Base-by-base conservation (phyloP, 92 coral and sea anemone genomes). In the Anthopleura xanthogrammica region DNA sequence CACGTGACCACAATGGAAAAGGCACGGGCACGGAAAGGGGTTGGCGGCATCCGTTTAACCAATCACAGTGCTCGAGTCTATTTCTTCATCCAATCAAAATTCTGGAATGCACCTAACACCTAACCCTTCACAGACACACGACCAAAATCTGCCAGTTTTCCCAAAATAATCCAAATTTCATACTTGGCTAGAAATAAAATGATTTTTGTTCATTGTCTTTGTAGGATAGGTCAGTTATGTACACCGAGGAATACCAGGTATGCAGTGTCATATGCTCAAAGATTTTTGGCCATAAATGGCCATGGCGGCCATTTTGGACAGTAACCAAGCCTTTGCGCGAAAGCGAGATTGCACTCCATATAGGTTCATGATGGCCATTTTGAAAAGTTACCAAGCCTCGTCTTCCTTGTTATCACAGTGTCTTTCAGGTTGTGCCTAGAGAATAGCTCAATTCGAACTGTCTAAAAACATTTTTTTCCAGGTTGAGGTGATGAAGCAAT, bases 171-270 rank as follows among this genome's bases (percentile, higher is more conserved):
- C 9, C 0, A 5, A 46, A 46, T 46, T 9, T 9, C 9, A 46
- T 46, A 9, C 50, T 46, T 46, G 5, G 7, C 50, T 46, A n/a
- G 29, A 19, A 19, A 46, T 68, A 10, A 29, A 23, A 29, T 62
- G 1, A 68, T 3, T 5, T 13, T 13, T 20, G 42, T 17, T 52
- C 1, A 12, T 65, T 64, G 40, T 46, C 70, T 60, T 83, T 66
- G 11, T 74, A 95, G 98, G 88, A 95, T 82, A 97, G 95, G 12
- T 92, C 98, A 10, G 60, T 91, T 40, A 87, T 95, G 92, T 95
- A 88, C 77, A 89, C 94, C 16, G 98, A 95, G 60, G 98, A 95
- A 80, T 95, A 95, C 77, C 98, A 95, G 92, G 98, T 93, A 79
- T 80, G 75, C 60, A 75, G 48, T 22, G 8, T 22, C 3, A 22